Conservation (phyloP, 2,113 vertebrate species). For the Microtus pennsylvanicus region DNA sequence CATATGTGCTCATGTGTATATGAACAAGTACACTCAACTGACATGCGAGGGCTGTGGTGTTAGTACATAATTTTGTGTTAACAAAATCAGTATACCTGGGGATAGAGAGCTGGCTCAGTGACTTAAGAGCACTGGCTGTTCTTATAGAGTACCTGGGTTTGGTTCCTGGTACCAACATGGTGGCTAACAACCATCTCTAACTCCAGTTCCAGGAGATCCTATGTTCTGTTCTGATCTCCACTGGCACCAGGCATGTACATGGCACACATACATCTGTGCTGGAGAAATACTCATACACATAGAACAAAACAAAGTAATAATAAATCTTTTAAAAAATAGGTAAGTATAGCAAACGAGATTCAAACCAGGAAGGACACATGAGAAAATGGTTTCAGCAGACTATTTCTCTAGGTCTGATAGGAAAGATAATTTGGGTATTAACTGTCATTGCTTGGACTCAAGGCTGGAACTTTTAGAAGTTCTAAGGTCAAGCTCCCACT, state of each 20-base stretch:
- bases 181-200: background rate
- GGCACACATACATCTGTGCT: background rate
- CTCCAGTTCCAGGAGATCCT: background rate
- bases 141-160: background rate
- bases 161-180: background rate
- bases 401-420: background rate
- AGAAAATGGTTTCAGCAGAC: background rate
- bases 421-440: conserved; percentile 17
- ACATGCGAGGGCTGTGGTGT: background rate
- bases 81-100: background rate
- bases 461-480: background rate
- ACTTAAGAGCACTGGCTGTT: background rate
- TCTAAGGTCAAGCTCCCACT: background rate
- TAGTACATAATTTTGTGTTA: background rate
- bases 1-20: background rate
- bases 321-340: background rate
- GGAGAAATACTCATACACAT: background rate
- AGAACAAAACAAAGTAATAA: background rate
- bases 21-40: background rate
- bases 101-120: background rate
- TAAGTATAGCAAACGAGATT: background rate
- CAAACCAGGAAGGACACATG: background rate
- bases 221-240: background rate
- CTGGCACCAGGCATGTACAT: background rate
- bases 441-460: background rate